Conservation (phyloP, 2,888 invertebrate species). For the Lasioglossum morio region DNA sequence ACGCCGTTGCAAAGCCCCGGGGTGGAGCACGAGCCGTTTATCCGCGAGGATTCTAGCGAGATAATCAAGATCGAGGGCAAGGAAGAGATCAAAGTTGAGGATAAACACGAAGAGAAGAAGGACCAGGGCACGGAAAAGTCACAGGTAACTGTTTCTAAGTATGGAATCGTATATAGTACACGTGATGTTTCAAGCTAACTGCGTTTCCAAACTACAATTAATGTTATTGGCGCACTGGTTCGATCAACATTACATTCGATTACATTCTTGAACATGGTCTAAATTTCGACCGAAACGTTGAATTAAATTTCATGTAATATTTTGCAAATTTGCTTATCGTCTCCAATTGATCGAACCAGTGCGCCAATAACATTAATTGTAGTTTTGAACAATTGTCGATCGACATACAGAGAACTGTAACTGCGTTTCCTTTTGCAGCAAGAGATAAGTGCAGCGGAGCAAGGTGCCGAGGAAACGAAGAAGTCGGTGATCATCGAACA, state of each 20-base stretch:
- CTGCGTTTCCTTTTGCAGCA: constrained; percentile 36
- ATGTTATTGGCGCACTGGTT: too few species aligned
- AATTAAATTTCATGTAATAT: too few species aligned
- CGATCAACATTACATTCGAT: too few species aligned
- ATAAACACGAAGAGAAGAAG: constrained; percentile 77
- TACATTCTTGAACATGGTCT: too few species aligned
- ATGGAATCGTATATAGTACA: background rate
- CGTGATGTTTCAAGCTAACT: background rate
- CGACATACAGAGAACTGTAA: too few species aligned
- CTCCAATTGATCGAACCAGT: too few species aligned
- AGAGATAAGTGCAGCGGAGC: constrained; percentile 56
- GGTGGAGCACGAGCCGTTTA: constrained; percentile 82
- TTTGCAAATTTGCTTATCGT: too few species aligned
- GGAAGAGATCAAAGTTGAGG: constrained; percentile 71
- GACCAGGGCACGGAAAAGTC: constrained; percentile 81
- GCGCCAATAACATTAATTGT: too few species aligned
- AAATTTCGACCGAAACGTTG: too few species aligned
- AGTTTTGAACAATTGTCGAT: too few species aligned
- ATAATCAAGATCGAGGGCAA: constrained; percentile 77
- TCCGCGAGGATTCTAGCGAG: constrained; percentile 78
- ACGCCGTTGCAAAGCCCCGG: constrained; percentile 87
- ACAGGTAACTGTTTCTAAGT: constrained; percentile 58
- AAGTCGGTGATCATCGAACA: constrained; percentile 59
- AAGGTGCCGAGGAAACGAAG: constrained; percentile 52
- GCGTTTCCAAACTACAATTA: too few species aligned